Conservation (phyloP, 2,113 vertebrate species). For the Triplophysa dalaica region DNA sequence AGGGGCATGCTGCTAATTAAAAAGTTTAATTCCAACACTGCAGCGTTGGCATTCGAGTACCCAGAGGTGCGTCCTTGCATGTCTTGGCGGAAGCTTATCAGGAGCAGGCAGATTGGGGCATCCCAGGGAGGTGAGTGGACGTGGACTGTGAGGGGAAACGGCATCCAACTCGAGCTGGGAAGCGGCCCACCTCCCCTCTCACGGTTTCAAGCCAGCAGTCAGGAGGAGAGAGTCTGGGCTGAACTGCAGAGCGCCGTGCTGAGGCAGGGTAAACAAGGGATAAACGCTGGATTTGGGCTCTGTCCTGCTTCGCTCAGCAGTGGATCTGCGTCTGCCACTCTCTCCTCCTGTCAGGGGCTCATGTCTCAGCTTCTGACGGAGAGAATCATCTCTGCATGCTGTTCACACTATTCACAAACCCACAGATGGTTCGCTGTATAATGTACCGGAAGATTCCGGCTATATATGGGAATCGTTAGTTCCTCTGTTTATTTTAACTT, state of each 20-base stretch:
- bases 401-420: slow-evolving; percentile 41
- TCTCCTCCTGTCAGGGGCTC: slow-evolving; percentile 52
- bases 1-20: slow-evolving; percentile 72
- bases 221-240: slow-evolving; percentile 62
- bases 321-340: slow-evolving; percentile 61
- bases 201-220: slow-evolving; percentile 59
- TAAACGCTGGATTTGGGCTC: slow-evolving; percentile 69
- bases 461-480: not conserved
- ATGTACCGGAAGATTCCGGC: not conserved
- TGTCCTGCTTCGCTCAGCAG: slow-evolving; percentile 56
- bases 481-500: not conserved
- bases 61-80: slow-evolving; percentile 70
- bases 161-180: slow-evolving; percentile 64
- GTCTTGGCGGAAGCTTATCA: slow-evolving; percentile 74
- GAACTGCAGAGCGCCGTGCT: slow-evolving; percentile 58
- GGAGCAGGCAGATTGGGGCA: slow-evolving; percentile 68
- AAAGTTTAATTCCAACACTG: slow-evolving; percentile 76
- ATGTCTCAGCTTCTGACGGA: slow-evolving; percentile 35
- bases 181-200: slow-evolving; percentile 59
- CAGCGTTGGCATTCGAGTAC: slow-evolving; percentile 64
- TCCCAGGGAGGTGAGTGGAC: slow-evolving; percentile 51
- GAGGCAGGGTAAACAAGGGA: slow-evolving; percentile 69
- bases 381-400: slow-evolving; percentile 35
- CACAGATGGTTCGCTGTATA: slow-evolving; percentile 8
- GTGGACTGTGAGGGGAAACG: slow-evolving; percentile 57